Percentiles rank a stretch among this genome's conserved stretches.
Conservation (phyloP, 2,888 invertebrate species). For the Sturmia bella region DNA sequence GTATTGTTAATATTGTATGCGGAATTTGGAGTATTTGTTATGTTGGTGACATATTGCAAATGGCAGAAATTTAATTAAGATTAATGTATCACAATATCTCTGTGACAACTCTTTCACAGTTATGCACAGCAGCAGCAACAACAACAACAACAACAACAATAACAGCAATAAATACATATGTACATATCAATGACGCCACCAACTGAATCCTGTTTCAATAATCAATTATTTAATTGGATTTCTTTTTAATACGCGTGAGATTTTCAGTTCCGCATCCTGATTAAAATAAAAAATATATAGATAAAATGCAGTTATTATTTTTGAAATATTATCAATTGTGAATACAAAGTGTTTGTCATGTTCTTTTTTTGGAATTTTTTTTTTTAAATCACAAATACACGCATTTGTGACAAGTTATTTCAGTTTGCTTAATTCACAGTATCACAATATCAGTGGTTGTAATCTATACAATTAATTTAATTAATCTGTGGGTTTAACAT, state of each 20-base stretch:
- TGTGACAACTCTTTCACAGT: conserved; percentile 22
- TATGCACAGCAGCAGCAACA: not conserved
- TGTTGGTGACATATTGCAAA: conserved; percentile 62
- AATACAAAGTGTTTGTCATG: not conserved
- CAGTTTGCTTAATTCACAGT: conserved; percentile 31
- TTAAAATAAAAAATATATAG: conserved; percentile 23
- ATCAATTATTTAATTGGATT: conserved; percentile 63
- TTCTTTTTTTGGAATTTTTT: not conserved
- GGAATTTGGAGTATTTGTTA: conserved; percentile 17
- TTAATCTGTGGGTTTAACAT: conserved; percentile 63
- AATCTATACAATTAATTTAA: conserved; percentile 69
- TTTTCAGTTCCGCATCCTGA: conserved; percentile 6
- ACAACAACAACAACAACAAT: not conserved
- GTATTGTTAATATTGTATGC: not conserved
- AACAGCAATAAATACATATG: no score
- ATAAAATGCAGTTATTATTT: conserved; percentile 41
- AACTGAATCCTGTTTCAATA: conserved; percentile 24
- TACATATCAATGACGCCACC: not conserved
- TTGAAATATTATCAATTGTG: conserved; percentile 46
- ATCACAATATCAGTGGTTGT: conserved; percentile 57
- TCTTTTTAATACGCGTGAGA: conserved; percentile 2
- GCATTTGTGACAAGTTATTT: not conserved
- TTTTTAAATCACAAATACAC: conserved; percentile 3
- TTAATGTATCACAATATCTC: conserved; percentile 48
- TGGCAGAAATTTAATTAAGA: conserved; percentile 55